Evolutionary conservation across 2,888 invertebrate species (phyloP), one percentile per base, ranked within the genome.

Genomic region (Isotomurus palustris): DNA sequence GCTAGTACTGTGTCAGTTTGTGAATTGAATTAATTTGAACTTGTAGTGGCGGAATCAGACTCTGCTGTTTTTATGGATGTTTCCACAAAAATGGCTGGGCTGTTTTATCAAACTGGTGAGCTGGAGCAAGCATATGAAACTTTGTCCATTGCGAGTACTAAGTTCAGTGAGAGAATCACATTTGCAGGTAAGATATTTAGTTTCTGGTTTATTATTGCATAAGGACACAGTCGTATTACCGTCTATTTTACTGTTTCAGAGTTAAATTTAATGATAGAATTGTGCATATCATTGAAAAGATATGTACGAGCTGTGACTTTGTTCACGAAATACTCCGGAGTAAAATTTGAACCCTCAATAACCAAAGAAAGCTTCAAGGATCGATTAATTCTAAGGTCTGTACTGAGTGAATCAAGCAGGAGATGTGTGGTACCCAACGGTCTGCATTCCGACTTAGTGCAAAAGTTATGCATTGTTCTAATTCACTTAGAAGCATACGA

Each of bases 211-310:
- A 43, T 52, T 51, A 36, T 38, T 54, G n/a, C 17, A 17, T 14
- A 40, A 40, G 10, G 22, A 44, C 17, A 4, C 4, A 24, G 24
- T 2, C 17, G n/a, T 51, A n/a, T 40, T 44, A 36, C 27, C 21
- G 19, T 51, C 25, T 36, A 29, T 44, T 43, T 19, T 22, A 51
- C 35, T 32, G 24, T 71, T 67, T 84, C 86, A 76, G 87, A 93
- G 73, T 82, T 89, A 4, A 93, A 94, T 75, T 82, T 91, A 56
- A 85, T 88, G 74, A 77, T 91, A 35, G 94, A 94, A 74, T 76
- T 93, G 27, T 78, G 90, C 8, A 82, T 93, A 54, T 75, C 82
- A 2, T 80, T 84, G 53, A 86, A 85, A 72, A 80, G 84, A 66
- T 91, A 84, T 74, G 78, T 81, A 10, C 81, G 82, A 69, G 84